A percentile compares a stretch with the other conserved stretches of the same genome.
These are phyloP conservation scores for Xiphorhynchus erythropygius DNA, from an alignment of 2,797 vertebrate species.

Conservation along the genomic window DNA sequence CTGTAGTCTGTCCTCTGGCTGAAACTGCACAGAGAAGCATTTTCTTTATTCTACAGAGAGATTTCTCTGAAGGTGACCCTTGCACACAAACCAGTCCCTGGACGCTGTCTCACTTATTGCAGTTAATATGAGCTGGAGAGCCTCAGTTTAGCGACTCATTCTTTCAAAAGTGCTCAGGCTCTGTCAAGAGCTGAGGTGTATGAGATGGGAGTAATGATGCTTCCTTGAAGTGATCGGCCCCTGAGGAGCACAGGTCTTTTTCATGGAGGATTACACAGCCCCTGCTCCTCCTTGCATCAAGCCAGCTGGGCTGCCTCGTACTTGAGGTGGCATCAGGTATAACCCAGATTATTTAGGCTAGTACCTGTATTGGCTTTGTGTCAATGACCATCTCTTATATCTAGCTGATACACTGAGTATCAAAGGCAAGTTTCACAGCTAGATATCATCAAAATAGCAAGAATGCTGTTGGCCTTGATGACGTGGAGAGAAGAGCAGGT, in stretches of 20 bases:
- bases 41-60: slow-evolving; percentile 10
- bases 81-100: neutral
- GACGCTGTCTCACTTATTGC: neutral
- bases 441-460: neutral
- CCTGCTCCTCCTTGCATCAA: fast-evolving
- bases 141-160: neutral
- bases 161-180: neutral
- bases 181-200: neutral
- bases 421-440: neutral
- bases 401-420: neutral
- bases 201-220: neutral
- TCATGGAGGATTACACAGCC: fast-evolving
- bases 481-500: neutral
- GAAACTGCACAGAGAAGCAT: neutral
- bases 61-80: slow-evolving; percentile 28
- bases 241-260: neutral
- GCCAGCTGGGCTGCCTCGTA: neutral
- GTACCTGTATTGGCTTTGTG: neutral
- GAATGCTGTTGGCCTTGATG: neutral
- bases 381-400: fast-evolving
- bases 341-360: neutral
- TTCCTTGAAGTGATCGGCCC: neutral
- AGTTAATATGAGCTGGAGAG: neutral
- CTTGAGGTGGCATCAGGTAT: neutral
- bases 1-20: neutral